Base-by-base conservation (phyloP, 2,113 vertebrate genomes). In the Porphyrio hochstetteri region DNA sequence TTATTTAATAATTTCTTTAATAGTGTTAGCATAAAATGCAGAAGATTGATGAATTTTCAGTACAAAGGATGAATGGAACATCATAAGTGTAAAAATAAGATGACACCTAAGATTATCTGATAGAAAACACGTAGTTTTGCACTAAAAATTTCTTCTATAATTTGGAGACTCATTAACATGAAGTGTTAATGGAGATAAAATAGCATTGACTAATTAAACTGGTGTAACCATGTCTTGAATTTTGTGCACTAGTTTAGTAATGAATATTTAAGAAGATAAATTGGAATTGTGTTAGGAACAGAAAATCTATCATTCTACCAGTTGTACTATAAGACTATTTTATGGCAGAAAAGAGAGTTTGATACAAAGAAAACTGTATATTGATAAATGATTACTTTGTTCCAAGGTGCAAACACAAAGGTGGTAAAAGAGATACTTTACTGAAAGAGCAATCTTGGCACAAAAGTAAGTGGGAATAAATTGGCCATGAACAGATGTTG, bases 221-320 rank as follows among this genome's bases (percentile, higher is more conserved):
- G 11, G 31, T 72, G 61, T 82, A 87, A 63, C 70, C 28, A 35
- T 20, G 29, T 78, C 64, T 92, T 64, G 35, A 85, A 82, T 94
- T 91, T 82, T 76, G 53, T 82, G 61, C 28, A 14, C 53, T 55
- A 53, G 61, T 61, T 31, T 82, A 13, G 31, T 46, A 71, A 91
- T 92, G 61, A 89, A 65, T 95, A 92, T 91, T 87, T 92, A 79
- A 86, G 48, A 89, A 78, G 50, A 82, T 28, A 76, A 90, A 89
- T 38, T 72, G 50, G 36, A 90, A 69, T 44, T 78, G 23, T 75
- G n/a, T 75, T 88, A 85, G 48, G 35, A 95, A 79, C 29, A 82
- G 63, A 82, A 85, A 79, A 75, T 17, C 31, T 93, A 64, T 78
- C 29, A 0, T 88, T 78, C 57, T 82, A 44, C 33, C 16, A 38